Percentiles rank a stretch among this genome's conserved stretches.
Evolutionary conservation across 2,113 vertebrate species (phyloP).

Genomic region (Willisornis vidua): DNA sequence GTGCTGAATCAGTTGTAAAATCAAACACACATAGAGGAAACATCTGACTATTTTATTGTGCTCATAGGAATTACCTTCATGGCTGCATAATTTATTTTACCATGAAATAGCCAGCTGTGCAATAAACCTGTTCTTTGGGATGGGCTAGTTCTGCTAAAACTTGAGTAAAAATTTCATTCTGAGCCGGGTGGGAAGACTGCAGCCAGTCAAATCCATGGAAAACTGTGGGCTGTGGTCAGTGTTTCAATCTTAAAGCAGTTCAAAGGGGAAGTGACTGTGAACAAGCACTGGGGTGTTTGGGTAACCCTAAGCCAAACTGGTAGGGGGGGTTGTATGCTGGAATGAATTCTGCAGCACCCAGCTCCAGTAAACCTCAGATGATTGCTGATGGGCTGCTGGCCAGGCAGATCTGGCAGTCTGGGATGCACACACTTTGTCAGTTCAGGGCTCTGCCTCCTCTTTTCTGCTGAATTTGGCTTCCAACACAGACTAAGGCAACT

Average conservation of each 20-base stretch:
- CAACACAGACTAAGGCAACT: not conserved
- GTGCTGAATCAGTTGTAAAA: not conserved
- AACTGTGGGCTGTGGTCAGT: not conserved
- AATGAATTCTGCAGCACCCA: not conserved
- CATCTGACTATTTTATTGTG: not conserved
- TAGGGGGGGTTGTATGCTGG: not conserved
- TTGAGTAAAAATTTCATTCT: not conserved
- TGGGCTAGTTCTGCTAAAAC: not conserved
- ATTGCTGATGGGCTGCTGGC: not conserved
- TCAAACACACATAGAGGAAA: not conserved
- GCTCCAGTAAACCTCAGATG: not conserved
- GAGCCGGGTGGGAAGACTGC: not conserved
- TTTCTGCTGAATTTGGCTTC: not conserved
- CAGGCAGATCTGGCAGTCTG: not conserved
- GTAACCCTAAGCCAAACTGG: not conserved
- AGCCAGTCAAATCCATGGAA: not conserved
- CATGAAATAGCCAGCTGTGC: not conserved
- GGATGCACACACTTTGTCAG: not conserved
- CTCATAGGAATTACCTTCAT: not conserved
- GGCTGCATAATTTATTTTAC: not conserved
- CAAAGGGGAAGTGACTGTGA: not conserved
- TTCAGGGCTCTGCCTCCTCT: not conserved
- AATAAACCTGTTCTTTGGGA: not conserved
- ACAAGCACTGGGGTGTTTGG: not conserved
- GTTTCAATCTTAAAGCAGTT: not conserved